phyloP scores from a whole-genome alignment of 1,140 invertebrate species.

The Trichonephila clavata region DNA sequence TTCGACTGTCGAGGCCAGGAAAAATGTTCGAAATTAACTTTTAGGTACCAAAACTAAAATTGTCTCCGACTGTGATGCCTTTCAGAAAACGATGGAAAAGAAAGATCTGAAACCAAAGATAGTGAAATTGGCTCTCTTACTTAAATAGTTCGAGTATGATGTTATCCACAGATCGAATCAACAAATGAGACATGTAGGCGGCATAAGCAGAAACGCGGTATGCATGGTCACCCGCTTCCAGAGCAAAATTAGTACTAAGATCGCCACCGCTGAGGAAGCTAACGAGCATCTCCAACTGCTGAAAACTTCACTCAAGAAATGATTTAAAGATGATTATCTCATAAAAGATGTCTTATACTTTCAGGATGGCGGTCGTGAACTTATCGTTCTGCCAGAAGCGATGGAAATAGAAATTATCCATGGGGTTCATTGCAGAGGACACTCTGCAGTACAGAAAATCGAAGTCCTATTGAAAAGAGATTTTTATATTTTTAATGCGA shows the following conservation, averaged over 20 bases:
- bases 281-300: not conserved
- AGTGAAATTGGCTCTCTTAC: slow-evolving; percentile 23
- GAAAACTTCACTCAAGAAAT: not conserved
- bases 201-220: slow-evolving; percentile 42
- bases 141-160: slow-evolving; percentile 48
- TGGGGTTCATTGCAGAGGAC: not conserved
- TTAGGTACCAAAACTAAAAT: slow-evolving; percentile 55
- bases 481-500: not conserved
- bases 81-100: slow-evolving; percentile 36
- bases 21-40: slow-evolving; percentile 59
- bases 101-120: not conserved
- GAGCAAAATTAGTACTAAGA: not conserved
- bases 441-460: not conserved
- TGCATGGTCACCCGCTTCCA: not conserved
- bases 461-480: slow-evolving; percentile 20
- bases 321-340: not conserved
- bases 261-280: slow-evolving; percentile 5
- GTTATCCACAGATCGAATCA: slow-evolving; percentile 4
- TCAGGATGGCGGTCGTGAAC: not conserved
- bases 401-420: slow-evolving; percentile 39
- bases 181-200: slow-evolving; percentile 50
- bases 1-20: slow-evolving; percentile 13
- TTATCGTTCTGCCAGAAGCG: not conserved
- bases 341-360: slow-evolving; percentile 38
- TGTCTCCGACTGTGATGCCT: slow-evolving; percentile 43